phyloP scores from a whole-genome alignment of 2,888 invertebrate species.

The Agrochola litura region DNA sequence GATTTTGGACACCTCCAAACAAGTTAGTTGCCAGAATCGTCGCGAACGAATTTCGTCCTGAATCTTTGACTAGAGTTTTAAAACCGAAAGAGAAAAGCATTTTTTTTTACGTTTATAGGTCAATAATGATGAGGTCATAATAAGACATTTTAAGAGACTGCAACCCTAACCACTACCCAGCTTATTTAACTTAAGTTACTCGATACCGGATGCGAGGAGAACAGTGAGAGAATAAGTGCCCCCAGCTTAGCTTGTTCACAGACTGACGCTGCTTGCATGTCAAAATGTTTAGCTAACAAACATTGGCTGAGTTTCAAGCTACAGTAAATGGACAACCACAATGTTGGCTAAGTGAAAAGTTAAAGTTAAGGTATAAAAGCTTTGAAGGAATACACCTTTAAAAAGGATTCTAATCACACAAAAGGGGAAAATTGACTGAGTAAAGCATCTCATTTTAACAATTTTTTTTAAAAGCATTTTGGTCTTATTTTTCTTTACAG shows the following conservation, averaged over 20 bases:
- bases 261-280: slow-evolving; percentile 38
- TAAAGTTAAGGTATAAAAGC: slow-evolving; percentile 14
- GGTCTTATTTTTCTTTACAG: not conserved
- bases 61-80: too few relatives aligned
- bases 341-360: slow-evolving; percentile 24
- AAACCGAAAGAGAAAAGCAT: too few relatives aligned
- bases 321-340: slow-evolving; percentile 8
- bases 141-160: not conserved
- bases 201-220: not conserved
- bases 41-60: not conserved
- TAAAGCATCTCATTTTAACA: not conserved
- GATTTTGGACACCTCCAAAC: not conserved
- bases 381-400: not conserved
- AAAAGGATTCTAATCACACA: slow-evolving; percentile 22
- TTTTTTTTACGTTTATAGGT: not conserved
- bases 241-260: slow-evolving; percentile 16
- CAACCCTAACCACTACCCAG: not conserved
- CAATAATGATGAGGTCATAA: not conserved
- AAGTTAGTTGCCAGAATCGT: not conserved
- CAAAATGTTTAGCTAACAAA: slow-evolving; percentile 42
- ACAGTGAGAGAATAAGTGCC: slow-evolving; percentile 9
- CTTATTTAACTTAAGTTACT: slow-evolving; percentile 26
- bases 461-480: slow-evolving; percentile 3
- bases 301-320: slow-evolving; percentile 27
- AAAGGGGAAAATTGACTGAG: not conserved